phyloP scores from a whole-genome alignment of 2,113 vertebrate genomes.

The chimpanzee (Pan troglodytes) region DNA sequence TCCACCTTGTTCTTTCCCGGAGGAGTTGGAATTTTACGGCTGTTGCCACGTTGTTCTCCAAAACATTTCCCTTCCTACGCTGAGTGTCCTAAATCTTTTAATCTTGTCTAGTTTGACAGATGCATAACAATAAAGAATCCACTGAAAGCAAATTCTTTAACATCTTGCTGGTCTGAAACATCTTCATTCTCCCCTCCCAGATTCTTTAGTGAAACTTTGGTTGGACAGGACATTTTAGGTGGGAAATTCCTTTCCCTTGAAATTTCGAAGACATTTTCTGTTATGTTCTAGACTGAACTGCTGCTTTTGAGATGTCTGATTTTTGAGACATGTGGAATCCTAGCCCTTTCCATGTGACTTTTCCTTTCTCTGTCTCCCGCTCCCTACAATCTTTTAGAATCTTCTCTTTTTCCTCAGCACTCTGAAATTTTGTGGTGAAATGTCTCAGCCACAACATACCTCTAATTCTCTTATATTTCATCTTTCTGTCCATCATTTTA shows the following conservation, averaged over 20 bases:
- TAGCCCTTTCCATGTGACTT: background rate
- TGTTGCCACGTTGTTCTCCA: background rate
- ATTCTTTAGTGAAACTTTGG: background rate
- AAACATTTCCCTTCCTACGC: background rate
- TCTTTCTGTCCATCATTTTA: background rate
- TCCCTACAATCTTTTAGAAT: background rate
- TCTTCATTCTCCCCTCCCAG: background rate
- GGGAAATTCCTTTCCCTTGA: background rate
- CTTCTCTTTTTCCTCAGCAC: background rate
- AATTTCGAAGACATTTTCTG: background rate
- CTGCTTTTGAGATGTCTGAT: background rate
- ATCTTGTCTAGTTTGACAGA: background rate
- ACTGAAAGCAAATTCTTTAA: background rate
- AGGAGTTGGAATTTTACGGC: background rate
- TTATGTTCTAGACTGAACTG: background rate
- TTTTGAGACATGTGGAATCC: background rate
- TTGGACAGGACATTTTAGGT: background rate
- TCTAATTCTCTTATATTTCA: background rate
- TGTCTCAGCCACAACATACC: background rate
- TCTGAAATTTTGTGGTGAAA: background rate
- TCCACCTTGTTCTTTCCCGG: background rate
- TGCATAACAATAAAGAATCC: background rate
- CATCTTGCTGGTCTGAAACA: background rate
- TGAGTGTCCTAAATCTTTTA: background rate
- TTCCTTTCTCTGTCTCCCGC: too few relatives aligned